A percentile compares a stretch with the other conserved stretches of the same genome.
Conservation (phyloP, 2,888 invertebrate species). For the Dryococelus australis region DNA sequence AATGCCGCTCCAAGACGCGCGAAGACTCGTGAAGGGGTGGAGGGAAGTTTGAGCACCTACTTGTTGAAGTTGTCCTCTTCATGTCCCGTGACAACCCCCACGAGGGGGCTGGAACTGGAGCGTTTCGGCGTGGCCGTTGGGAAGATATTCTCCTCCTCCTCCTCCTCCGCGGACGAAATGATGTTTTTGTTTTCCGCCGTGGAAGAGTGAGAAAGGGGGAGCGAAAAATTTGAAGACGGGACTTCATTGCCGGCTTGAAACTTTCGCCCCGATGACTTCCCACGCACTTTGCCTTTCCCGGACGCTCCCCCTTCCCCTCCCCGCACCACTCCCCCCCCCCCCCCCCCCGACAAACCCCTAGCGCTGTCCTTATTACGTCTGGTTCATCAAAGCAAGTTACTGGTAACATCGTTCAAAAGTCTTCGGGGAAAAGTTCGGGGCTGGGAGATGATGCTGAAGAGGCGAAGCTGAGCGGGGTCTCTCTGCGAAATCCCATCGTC, state of each 20-base stretch:
- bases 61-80: too few relatives aligned
- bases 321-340: too few relatives aligned
- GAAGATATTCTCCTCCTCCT: too few relatives aligned
- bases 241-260: too few relatives aligned
- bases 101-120: too few relatives aligned
- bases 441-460: neutral
- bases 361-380: neutral
- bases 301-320: neutral
- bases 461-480: neutral
- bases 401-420: constrained; percentile 1
- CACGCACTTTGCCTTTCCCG: neutral
- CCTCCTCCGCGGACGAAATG: too few relatives aligned
- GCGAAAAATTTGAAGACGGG: neutral
- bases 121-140: too few relatives aligned
- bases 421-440: neutral
- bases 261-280: neutral
- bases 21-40: too few relatives aligned
- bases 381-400: neutral
- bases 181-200: neutral
- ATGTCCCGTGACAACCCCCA: too few relatives aligned
- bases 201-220: neutral
- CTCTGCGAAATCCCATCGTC: neutral
- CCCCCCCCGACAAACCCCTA: too few relatives aligned
- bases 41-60: too few relatives aligned
- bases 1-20: too few relatives aligned